phyloP scores from a whole-genome alignment of 2,888 invertebrate species.

The Lasioglossum marginatum region DNA sequence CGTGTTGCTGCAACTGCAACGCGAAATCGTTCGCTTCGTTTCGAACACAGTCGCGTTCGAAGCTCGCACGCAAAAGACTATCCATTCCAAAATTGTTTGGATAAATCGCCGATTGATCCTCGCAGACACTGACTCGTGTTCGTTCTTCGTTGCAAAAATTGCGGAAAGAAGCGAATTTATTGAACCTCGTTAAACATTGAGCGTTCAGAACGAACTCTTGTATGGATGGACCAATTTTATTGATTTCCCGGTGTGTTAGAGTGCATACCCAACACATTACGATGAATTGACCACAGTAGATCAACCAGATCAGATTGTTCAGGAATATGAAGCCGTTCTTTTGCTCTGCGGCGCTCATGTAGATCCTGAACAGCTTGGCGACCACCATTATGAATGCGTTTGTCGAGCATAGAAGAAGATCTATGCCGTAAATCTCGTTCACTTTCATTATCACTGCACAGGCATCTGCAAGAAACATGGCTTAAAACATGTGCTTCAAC shows the following conservation, averaged over 20 bases:
- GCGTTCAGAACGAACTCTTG: slow-evolving; percentile 66
- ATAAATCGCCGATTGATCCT: slow-evolving; percentile 7
- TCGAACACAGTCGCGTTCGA: slow-evolving; percentile 65
- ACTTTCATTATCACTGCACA: slow-evolving; percentile 70
- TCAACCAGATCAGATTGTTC: slow-evolving; percentile 78
- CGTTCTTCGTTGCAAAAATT: slow-evolving; percentile 8
- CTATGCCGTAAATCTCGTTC: slow-evolving; percentile 74
- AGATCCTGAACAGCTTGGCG: slow-evolving; percentile 77
- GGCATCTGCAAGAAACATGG: slow-evolving; percentile 59
- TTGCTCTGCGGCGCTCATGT: slow-evolving; percentile 76
- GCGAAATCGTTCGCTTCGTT: slow-evolving; percentile 76
- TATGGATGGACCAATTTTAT: slow-evolving; percentile 69
- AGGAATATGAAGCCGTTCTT: slow-evolving; percentile 74
- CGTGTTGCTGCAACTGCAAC: slow-evolving; percentile 71
- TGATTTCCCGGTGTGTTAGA: slow-evolving; percentile 67
- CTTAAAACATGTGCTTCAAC: neutral
- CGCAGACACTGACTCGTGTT: slow-evolving; percentile 5
- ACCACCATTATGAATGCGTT: slow-evolving; percentile 79
- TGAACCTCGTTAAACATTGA: slow-evolving; percentile 21
- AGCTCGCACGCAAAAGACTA: slow-evolving; percentile 46
- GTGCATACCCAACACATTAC: slow-evolving; percentile 74
- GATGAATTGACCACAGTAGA: slow-evolving; percentile 71
- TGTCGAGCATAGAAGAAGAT: slow-evolving; percentile 74
- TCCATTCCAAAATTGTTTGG: slow-evolving; percentile 53
- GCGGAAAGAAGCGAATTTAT: neutral